Conservation (phyloP, 2,888 invertebrate genomes). For the Oscheius sp. region DNA sequence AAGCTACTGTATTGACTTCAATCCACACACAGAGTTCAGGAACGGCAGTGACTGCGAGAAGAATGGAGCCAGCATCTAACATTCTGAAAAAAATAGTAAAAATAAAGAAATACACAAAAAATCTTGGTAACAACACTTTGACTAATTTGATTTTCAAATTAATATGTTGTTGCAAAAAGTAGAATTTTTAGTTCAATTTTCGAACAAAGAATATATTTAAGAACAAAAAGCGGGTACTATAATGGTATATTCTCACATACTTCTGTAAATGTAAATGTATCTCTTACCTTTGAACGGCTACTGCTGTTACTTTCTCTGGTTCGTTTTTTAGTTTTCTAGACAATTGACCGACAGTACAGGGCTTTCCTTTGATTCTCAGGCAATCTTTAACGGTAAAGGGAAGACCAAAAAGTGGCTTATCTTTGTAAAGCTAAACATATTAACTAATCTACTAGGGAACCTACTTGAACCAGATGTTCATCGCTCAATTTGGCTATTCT, state of each 20-base stretch:
- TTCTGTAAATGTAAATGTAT: not conserved
- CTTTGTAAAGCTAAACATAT: not conserved
- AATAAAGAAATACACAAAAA: too few species aligned
- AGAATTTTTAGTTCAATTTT: too few species aligned
- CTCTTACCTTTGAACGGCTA: not conserved
- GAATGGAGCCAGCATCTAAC: slow-evolving; percentile 28
- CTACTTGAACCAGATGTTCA: not conserved
- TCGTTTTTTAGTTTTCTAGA: not conserved
- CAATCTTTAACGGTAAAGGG: slow-evolving; percentile 23
- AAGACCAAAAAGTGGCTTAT: slow-evolving; percentile 16
- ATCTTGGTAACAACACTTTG: not conserved
- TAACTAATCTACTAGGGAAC: not conserved
- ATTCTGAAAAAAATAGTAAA: slow-evolving; percentile 5
- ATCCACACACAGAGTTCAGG: slow-evolving; percentile 30
- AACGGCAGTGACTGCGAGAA: slow-evolving; percentile 23
- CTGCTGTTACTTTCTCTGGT: not conserved
- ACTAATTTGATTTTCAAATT: not conserved
- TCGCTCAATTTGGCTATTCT: not conserved
- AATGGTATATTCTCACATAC: not conserved
- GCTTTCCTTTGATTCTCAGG: slow-evolving; percentile 9
- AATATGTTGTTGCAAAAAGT: too few species aligned
- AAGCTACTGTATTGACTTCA: slow-evolving; percentile 4
- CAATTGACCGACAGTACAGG: slow-evolving; percentile 1
- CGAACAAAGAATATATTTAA: too few species aligned
- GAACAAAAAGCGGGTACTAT: too few species aligned